These are phyloP conservation scores for Actenoides hombroni DNA, from an alignment of 2,113 vertebrate genomes.

Conservation along the genomic window DNA sequence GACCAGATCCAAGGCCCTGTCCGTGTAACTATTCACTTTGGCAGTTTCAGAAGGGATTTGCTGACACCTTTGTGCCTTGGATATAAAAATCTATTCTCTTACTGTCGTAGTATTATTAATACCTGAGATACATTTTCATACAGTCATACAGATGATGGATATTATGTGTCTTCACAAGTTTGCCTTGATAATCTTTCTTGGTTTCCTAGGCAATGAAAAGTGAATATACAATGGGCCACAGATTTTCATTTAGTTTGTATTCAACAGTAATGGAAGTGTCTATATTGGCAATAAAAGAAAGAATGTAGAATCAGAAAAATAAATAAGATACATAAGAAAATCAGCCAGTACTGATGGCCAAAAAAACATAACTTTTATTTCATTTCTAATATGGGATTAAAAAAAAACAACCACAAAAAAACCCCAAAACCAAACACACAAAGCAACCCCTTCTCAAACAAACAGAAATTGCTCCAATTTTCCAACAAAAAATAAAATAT, in stretches of 20 bases:
- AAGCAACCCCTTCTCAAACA: not conserved
- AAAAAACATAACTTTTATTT: not conserved
- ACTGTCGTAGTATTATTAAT: not conserved
- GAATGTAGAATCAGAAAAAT: not conserved
- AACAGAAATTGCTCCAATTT: not conserved
- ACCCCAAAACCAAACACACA: not conserved
- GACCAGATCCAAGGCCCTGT: not conserved
- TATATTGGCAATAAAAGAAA: not conserved
- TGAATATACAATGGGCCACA: not conserved
- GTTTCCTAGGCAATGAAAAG: conserved; percentile 54
- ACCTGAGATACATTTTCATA: not conserved
- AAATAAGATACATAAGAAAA: not conserved
- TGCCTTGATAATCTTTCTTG: conserved; percentile 10
- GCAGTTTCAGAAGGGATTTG: not conserved
- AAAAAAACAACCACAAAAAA: not conserved
- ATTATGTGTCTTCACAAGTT: not conserved
- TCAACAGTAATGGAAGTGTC: not conserved
- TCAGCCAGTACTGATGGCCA: not conserved
- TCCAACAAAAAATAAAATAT: not conserved
- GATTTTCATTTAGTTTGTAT: conserved; percentile 2
- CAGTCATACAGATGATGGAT: not conserved
- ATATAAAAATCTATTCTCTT: not conserved
- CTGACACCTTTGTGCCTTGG: not conserved
- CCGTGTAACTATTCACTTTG: not conserved
- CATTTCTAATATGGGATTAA: not conserved